phyloP scores from a whole-genome alignment of 2,888 invertebrate species.

The Pyrochroa serraticornis region DNA sequence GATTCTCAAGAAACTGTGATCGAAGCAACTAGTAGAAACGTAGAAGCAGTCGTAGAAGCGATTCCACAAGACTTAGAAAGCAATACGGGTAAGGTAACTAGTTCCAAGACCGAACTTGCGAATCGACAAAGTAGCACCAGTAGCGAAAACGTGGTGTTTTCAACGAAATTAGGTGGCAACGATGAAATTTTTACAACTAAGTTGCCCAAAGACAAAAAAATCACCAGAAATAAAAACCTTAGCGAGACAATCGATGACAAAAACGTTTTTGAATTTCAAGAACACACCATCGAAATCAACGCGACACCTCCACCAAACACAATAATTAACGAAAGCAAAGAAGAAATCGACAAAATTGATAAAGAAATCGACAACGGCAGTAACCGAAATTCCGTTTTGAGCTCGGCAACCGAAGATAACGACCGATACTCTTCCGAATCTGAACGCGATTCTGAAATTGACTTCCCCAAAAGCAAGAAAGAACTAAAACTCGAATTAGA shows the following conservation, averaged over 20 bases:
- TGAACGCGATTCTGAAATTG: slow-evolving; percentile 71
- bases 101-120: slow-evolving; percentile 21
- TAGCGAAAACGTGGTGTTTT: slow-evolving; percentile 65
- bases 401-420: slow-evolving; percentile 57
- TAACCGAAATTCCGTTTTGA: slow-evolving; percentile 33
- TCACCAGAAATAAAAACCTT: background rate
- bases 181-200: slow-evolving; percentile 70
- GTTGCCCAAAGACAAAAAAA: slow-evolving; percentile 38
- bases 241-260: slow-evolving; percentile 13
- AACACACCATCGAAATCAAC: slow-evolving; percentile 13
- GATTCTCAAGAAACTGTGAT: slow-evolving; percentile 63
- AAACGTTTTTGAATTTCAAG: slow-evolving; percentile 3
- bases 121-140: slow-evolving; percentile 55
- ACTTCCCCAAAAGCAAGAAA: slow-evolving; percentile 48
- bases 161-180: slow-evolving; percentile 71
- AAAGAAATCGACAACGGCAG: slow-evolving; percentile 20
- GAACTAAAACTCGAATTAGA: slow-evolving; percentile 58
- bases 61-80: slow-evolving; percentile 37
- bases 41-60: slow-evolving; percentile 37
- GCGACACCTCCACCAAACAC: too few species aligned
- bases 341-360: slow-evolving; percentile 6
- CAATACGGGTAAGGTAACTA: slow-evolving; percentile 17
- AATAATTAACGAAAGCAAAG: too few species aligned
- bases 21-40: slow-evolving; percentile 43
- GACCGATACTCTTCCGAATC: slow-evolving; percentile 69